Evolutionary conservation across 1,140 invertebrate genomes (phyloP).

Genomic region (Sogatella furcifera): DNA sequence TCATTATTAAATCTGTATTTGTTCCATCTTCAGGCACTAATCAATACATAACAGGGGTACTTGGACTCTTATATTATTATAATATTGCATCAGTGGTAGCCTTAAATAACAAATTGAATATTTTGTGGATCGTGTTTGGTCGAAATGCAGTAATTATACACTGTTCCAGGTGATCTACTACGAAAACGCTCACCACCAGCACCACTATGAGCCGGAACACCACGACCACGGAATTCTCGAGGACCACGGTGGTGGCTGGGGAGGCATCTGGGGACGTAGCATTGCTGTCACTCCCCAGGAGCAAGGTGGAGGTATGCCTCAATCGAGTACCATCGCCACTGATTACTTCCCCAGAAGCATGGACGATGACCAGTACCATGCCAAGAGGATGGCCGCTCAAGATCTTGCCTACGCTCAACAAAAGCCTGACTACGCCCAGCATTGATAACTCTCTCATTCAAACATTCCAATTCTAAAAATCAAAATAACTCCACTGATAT

Average conservation of each 20-base stretch:
- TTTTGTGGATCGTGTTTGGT: too few species aligned
- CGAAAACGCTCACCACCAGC: constrained; percentile 27
- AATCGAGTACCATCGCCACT: constrained; percentile 6
- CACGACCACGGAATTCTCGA: constrained; percentile 23
- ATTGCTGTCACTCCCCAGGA: constrained; percentile 14
- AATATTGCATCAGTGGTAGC: too few species aligned
- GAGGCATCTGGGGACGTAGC: constrained; percentile 25
- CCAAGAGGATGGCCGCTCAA: neutral
- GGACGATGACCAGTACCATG: neutral
- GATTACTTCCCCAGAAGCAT: neutral
- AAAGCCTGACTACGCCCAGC: neutral
- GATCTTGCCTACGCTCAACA: neutral
- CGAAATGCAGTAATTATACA: too few species aligned
- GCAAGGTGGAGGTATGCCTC: neutral
- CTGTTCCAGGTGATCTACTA: constrained; percentile 24
- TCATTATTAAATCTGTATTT: too few species aligned
- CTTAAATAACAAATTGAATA: too few species aligned
- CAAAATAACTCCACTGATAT: too few species aligned
- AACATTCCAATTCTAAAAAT: too few species aligned
- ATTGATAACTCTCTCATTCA: too few species aligned
- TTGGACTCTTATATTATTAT: too few species aligned
- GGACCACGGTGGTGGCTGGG: constrained; percentile 19
- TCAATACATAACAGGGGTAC: too few species aligned
- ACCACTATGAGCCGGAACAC: constrained; percentile 26
- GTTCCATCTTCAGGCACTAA: too few species aligned